Evolutionary conservation across 2,113 vertebrate species (phyloP).

Genomic region (Microtus richardsoni): DNA sequence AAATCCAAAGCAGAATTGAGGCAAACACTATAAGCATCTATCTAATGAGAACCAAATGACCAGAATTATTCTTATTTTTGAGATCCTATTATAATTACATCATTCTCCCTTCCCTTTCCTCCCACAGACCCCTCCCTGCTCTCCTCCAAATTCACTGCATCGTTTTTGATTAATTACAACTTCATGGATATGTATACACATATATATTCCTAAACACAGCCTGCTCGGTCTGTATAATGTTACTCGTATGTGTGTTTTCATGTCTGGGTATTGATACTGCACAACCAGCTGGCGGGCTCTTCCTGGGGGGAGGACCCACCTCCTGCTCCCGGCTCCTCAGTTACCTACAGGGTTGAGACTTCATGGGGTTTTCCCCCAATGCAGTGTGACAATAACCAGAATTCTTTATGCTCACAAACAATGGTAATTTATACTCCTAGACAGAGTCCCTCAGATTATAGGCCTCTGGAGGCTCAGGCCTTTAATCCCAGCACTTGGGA

Average conservation of each 20-base stretch:
- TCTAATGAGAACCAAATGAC: conserved; percentile 21
- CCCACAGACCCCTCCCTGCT: not conserved
- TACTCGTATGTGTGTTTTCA: not conserved
- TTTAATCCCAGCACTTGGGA: not conserved
- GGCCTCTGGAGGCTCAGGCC: not conserved
- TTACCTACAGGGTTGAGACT: not conserved
- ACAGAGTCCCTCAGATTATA: not conserved
- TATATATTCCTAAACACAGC: not conserved
- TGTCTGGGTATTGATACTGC: not conserved
- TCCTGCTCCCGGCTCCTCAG: too few relatives aligned
- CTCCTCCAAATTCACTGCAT: not conserved
- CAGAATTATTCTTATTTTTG: not conserved
- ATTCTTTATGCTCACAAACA: not conserved
- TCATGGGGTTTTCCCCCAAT: not conserved
- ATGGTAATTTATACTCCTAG: not conserved
- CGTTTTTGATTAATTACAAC: not conserved
- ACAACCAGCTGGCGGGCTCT: not conserved
- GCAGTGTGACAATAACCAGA: not conserved
- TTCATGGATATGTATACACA: not conserved
- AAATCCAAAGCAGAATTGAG: conserved; percentile 1
- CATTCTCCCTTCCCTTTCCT: not conserved
- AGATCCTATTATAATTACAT: not conserved
- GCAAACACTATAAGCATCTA: not conserved
- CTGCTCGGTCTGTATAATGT: not conserved
- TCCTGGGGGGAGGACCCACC: not conserved